phyloP scores from a whole-genome alignment of 64 coral and sea anemone species.

The Porites lutea region DNA sequence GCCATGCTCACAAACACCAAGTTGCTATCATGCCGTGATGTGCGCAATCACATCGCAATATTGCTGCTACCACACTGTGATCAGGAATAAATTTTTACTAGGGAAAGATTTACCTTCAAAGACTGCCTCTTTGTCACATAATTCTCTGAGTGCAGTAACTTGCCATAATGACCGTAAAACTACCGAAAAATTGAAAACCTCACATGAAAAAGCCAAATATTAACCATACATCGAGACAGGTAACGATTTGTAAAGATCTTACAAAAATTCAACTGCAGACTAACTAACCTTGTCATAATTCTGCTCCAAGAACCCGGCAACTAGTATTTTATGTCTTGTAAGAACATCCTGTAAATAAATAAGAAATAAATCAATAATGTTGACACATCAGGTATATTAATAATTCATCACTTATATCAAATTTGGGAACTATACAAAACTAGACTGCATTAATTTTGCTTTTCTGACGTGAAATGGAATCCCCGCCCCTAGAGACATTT shows the following conservation, averaged over 20 bases:
- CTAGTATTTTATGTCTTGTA: slow-evolving; percentile 91
- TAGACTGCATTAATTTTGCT: too few species aligned
- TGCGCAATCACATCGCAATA: too few species aligned
- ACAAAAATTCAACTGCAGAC: background rate
- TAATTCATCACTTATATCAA: too few species aligned
- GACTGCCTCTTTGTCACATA: slow-evolving; percentile 98
- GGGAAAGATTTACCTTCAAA: slow-evolving; percentile 72
- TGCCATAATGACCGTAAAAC: slow-evolving; percentile 85
- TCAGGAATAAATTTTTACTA: background rate
- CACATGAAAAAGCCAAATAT: too few species aligned
- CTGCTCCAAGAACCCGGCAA: slow-evolving; percentile 82
- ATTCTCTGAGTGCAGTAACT: slow-evolving; percentile 91
- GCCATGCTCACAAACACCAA: too few species aligned
- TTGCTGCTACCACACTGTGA: too few species aligned
- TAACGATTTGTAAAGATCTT: too few species aligned
- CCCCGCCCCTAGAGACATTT: too few species aligned
- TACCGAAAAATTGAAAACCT: slow-evolving; percentile 6
- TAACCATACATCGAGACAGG: too few species aligned
- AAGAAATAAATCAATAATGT: background rate
- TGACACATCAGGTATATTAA: background rate
- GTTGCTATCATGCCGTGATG: too few species aligned
- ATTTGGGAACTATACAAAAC: too few species aligned
- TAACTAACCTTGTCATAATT: slow-evolving; percentile 85
- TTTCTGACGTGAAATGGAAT: too few species aligned
- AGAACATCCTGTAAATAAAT: slow-evolving; percentile 77